phyloP scores from a whole-genome alignment of 2,888 invertebrate species.

The Stenichneumon culpator region DNA sequence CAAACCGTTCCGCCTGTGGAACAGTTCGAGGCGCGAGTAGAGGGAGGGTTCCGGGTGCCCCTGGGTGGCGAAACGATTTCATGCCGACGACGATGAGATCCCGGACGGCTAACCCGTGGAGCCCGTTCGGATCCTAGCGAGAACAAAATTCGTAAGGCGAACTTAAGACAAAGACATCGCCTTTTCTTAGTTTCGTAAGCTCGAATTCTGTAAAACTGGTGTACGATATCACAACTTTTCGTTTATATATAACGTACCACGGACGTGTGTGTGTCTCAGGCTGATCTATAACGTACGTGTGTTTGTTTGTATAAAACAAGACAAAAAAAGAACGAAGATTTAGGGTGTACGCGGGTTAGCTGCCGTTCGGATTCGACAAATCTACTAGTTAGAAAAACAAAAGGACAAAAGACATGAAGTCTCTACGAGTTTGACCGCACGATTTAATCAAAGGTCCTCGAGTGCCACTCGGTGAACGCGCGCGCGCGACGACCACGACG shows the following conservation, averaged over 20 bases:
- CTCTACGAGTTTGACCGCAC: constrained; percentile 41
- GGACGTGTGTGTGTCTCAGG: constrained; percentile 25
- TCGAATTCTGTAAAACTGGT: constrained; percentile 38
- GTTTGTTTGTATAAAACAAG: constrained; percentile 44
- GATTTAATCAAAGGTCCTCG: constrained; percentile 20
- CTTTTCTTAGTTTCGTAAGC: constrained; percentile 21
- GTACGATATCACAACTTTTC: constrained; percentile 28
- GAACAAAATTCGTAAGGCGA: constrained; percentile 3
- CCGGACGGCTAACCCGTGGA: constrained; percentile 6
- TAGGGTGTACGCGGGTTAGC: constrained; percentile 11
- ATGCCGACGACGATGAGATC: constrained; percentile 5
- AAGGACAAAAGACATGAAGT: constrained; percentile 55
- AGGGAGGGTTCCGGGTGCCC: background rate
- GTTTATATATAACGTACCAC: constrained; percentile 16
- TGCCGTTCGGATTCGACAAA: constrained; percentile 28
- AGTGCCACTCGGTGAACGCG: constrained; percentile 23
- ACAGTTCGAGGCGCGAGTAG: constrained; percentile 32
- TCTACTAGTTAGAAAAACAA: constrained; percentile 19
- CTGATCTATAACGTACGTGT: constrained; percentile 27
- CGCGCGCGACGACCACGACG: background rate
- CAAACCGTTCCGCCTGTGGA: constrained; percentile 30
- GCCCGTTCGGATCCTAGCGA: background rate
- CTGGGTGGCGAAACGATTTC: background rate
- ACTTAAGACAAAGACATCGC: constrained; percentile 17
- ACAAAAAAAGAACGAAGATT: background rate